Conservation (phyloP, 2,797 vertebrate species). For the Falco peregrinus region DNA sequence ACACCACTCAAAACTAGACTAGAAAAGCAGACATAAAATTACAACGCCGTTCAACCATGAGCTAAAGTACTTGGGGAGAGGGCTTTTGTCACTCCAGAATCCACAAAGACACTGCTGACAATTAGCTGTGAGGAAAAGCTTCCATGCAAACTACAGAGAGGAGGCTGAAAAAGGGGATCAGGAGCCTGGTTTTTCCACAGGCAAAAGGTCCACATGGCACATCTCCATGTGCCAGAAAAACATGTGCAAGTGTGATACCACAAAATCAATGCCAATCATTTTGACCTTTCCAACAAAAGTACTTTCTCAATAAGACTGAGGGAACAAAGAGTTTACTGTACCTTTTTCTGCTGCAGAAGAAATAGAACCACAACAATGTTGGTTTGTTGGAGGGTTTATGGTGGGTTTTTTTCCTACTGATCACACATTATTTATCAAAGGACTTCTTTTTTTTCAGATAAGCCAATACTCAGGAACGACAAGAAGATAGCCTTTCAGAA, state of each 20-base stretch:
- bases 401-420: accelerated
- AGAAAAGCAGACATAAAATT: not conserved
- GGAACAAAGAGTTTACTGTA: not conserved
- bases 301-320: not conserved
- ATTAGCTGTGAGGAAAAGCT: not conserved
- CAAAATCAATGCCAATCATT: not conserved
- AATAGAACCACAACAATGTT: not conserved
- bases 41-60: not conserved
- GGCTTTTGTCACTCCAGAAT: not conserved
- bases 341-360: not conserved
- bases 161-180: not conserved
- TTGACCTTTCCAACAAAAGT: not conserved
- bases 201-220: not conserved
- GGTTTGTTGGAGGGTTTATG: accelerated
- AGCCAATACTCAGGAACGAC: not conserved
- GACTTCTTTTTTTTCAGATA: not conserved
- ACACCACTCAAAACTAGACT: not conserved
- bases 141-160: not conserved
- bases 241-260: not conserved
- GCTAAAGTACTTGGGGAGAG: not conserved
- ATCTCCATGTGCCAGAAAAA: not conserved
- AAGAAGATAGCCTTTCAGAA: not conserved
- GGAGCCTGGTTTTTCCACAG: not conserved
- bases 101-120: not conserved
- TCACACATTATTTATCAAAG: not conserved